phyloP scores from a whole-genome alignment of 2,113 vertebrate genomes.

The Nibea albiflora region DNA sequence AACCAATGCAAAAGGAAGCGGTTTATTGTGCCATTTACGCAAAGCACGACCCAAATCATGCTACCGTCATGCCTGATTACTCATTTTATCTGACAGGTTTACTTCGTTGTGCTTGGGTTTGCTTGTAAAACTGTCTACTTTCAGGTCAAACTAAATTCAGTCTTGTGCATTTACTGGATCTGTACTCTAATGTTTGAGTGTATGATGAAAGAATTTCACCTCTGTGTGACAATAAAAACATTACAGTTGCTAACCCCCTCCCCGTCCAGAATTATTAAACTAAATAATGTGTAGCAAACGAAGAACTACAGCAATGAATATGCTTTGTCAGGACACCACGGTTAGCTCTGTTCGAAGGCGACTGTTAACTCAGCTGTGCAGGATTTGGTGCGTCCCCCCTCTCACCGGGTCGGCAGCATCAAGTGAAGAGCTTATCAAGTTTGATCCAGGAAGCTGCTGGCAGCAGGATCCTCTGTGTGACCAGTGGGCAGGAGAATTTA shows the following conservation, averaged over 20 bases:
- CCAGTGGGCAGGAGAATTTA: conserved; percentile 22
- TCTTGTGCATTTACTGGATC: neutral
- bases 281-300: neutral
- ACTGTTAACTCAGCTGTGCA: conserved; percentile 69
- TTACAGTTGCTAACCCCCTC: neutral
- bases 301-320: neutral
- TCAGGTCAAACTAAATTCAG: neutral
- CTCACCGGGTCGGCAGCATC: conserved; percentile 39
- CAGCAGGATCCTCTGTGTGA: conserved; percentile 25
- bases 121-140: neutral
- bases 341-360: conserved; percentile 35
- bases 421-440: conserved; percentile 52
- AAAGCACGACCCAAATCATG: neutral
- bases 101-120: neutral
- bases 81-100: neutral
- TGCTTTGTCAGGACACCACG: neutral
- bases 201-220: neutral
- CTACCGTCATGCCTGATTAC: no score
- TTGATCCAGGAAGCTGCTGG: conserved; percentile 49
- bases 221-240: conserved; percentile 9
- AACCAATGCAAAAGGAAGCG: conserved; percentile 5
- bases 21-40: neutral
- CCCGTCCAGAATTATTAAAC: neutral
- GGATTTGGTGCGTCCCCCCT: conserved; percentile 50
- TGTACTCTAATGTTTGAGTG: neutral